Evolutionary conservation across 2,888 invertebrate species (phyloP).

Genomic region (Stratiomys singularior): DNA sequence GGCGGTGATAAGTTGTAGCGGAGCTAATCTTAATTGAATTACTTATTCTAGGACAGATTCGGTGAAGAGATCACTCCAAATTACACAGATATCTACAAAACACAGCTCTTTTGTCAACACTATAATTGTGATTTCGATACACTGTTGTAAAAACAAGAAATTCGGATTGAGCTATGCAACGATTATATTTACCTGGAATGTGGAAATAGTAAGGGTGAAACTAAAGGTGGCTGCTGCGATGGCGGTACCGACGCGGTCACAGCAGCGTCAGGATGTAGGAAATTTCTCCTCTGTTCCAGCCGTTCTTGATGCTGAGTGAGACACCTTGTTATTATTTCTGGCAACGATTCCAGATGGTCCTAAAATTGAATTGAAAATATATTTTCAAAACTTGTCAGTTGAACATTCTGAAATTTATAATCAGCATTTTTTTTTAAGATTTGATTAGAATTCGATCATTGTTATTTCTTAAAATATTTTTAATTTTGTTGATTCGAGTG

Average conservation of each 20-base stretch:
- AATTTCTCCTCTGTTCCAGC: conserved; percentile 84
- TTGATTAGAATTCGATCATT: no score
- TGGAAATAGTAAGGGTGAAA: conserved; percentile 69
- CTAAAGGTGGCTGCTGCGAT: conserved; percentile 67
- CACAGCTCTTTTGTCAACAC: conserved; percentile 25
- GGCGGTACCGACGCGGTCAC: conserved; percentile 65
- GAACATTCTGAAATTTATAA: no score
- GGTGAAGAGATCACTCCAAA: neutral
- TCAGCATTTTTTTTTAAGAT: no score
- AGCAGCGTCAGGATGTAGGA: conserved; percentile 88
- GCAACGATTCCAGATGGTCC: conserved; percentile 86
- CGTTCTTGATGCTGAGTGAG: conserved; percentile 82
- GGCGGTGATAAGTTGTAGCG: conserved; percentile 3
- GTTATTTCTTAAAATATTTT: no score
- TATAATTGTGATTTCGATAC: neutral
- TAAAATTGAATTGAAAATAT: conserved; percentile 58
- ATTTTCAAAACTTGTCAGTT: no score
- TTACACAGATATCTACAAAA: conserved; percentile 37
- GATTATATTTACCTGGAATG: conserved; percentile 68
- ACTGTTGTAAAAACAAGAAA: neutral
- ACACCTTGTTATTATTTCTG: conserved; percentile 82
- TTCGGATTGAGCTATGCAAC: neutral
- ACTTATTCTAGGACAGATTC: conserved; percentile 20
- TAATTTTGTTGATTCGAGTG: no score
- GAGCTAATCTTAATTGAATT: neutral